Conservation (phyloP, 92 coral and sea anemone species). For the Montipora capitata region DNA sequence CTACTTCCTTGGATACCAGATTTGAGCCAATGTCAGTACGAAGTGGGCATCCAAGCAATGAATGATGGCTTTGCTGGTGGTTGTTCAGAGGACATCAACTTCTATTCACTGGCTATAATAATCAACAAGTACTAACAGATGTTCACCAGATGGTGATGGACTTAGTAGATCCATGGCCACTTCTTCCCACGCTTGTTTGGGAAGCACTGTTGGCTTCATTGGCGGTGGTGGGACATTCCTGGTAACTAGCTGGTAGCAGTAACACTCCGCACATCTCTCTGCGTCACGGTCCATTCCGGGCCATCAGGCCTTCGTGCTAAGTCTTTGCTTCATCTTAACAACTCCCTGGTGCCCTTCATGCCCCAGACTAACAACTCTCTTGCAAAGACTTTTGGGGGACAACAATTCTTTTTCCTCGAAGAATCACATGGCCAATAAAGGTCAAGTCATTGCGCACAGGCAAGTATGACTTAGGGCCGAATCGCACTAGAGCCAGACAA, state of each 20-base stretch:
- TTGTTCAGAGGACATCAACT: conserved; percentile 61
- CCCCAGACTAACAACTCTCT: neutral
- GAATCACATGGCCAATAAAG: too few species aligned
- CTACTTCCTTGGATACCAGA: conserved; percentile 20
- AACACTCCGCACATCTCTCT: neutral
- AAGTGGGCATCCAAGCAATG: conserved; percentile 61
- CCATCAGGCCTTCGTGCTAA: conserved; percentile 22
- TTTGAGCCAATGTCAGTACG: conserved; percentile 64
- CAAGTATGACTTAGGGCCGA: too few species aligned
- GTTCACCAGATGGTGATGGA: conserved; percentile 70
- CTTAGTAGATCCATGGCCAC: conserved; percentile 66
- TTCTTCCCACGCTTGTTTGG: conserved; percentile 69
- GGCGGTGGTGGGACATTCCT: too few species aligned
- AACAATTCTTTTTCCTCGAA: too few species aligned
- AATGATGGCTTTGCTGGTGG: conserved; percentile 45
- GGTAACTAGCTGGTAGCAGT: too few species aligned
- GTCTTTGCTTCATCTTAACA: too few species aligned
- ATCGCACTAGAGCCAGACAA: too few species aligned
- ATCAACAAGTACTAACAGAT: conserved; percentile 65
- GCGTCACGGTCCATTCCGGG: neutral
- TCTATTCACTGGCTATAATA: conserved; percentile 71
- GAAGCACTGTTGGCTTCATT: conserved; percentile 51
- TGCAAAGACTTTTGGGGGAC: conserved; percentile 2
- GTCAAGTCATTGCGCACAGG: too few species aligned
- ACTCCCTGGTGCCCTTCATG: conserved; percentile 32